These are phyloP conservation scores for Todus mexicanus DNA, from an alignment of 2,797 vertebrate species.

Conservation along the genomic window DNA sequence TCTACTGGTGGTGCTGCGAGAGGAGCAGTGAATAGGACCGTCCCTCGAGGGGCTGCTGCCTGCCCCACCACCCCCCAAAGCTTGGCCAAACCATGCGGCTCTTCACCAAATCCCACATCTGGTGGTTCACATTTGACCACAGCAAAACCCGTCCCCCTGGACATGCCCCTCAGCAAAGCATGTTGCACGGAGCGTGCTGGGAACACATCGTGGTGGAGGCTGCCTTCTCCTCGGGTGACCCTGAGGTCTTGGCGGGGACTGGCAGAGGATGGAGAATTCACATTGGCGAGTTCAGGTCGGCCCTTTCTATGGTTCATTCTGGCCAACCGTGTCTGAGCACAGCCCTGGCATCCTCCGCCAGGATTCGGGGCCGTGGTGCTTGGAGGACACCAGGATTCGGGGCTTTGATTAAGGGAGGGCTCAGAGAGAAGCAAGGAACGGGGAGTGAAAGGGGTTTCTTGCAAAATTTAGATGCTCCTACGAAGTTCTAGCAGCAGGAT, in stretches of 20 bases:
- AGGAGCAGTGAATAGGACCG: not conserved
- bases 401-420: not conserved
- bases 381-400: not conserved
- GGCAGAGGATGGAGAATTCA: not conserved
- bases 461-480: not conserved
- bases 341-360: not conserved
- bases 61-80: not conserved
- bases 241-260: not conserved
- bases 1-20: fast-evolving
- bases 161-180: not conserved
- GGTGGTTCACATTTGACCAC: not conserved
- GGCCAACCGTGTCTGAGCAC: fast-evolving
- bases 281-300: not conserved
- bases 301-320: not conserved
- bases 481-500: not conserved
- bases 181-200: fast-evolving
- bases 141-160: not conserved
- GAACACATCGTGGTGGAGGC: fast-evolving
- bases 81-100: not conserved
- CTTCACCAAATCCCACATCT: not conserved
- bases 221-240: not conserved
- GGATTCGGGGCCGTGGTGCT: not conserved
- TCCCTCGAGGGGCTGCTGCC: not conserved
- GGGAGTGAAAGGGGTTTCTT: not conserved
- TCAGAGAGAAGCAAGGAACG: not conserved